Conservation (phyloP, 2,797 vertebrate genomes). For the Anguilla marmorata region DNA sequence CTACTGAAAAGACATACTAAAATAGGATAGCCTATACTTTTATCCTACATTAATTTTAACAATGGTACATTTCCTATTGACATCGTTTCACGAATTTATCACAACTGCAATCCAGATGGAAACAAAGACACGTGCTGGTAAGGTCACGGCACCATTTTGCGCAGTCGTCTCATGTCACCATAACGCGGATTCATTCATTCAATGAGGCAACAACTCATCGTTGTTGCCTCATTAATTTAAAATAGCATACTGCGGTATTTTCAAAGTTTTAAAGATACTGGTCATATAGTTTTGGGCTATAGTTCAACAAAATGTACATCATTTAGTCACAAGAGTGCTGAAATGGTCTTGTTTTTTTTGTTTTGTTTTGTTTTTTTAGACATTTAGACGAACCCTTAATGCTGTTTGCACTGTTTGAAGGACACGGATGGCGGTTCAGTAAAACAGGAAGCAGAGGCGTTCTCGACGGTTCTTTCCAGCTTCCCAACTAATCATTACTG, state of each 20-base stretch:
- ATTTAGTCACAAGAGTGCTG: not conserved
- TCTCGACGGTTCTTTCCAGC: not conserved
- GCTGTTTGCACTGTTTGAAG: not conserved
- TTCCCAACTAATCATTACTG: not conserved
- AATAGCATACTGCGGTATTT: not conserved
- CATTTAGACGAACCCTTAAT: not conserved
- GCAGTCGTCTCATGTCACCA: constrained; percentile 36
- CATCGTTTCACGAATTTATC: not conserved
- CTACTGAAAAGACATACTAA: not conserved
- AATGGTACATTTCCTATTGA: not conserved
- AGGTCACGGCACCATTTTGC: constrained; percentile 52
- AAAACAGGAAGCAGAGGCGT: not conserved
- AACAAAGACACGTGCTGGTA: constrained; percentile 73
- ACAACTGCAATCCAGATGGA: constrained; percentile 48
- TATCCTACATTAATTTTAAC: not conserved
- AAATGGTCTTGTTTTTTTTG: not conserved
- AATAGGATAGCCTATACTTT: not conserved
- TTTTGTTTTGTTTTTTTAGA: too few species aligned
- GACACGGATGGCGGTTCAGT: not conserved
- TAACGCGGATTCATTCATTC: not conserved
- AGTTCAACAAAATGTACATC: not conserved
- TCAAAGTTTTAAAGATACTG: not conserved
- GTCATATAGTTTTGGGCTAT: not conserved
- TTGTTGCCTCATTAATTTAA: not conserved
- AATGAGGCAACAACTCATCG: not conserved